Percentiles rank a stretch among this genome's conserved stretches.
phyloP scores from a whole-genome alignment of 1,140 invertebrate genomes.

The Acromyrmex echinatior region DNA sequence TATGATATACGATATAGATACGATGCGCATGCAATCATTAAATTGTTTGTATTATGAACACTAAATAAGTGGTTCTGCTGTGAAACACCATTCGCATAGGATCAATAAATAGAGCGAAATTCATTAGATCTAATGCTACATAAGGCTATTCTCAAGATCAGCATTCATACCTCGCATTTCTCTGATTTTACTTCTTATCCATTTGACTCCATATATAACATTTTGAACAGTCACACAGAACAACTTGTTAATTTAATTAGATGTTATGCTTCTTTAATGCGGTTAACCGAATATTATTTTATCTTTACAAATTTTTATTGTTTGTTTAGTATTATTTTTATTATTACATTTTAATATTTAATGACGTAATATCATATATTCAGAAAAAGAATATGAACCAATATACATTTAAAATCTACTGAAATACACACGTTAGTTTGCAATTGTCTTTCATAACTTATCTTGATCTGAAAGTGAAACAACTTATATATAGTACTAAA shows the following conservation, averaged over 20 bases:
- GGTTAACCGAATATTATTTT: neutral
- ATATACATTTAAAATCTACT: neutral
- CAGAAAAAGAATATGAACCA: neutral
- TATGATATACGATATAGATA: slow-evolving; percentile 1
- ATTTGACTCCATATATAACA: neutral
- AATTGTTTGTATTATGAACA: slow-evolving; percentile 10
- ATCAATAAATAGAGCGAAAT: slow-evolving; percentile 21
- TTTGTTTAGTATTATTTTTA: neutral
- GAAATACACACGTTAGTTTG: neutral
- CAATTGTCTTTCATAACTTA: neutral
- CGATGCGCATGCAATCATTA: neutral
- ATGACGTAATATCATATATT: neutral
- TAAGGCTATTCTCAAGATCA: slow-evolving; percentile 16
- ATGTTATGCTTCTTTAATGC: neutral
- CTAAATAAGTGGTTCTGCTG: neutral
- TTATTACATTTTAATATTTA: too few species aligned
- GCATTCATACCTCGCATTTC: slow-evolving; percentile 23
- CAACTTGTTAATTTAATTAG: neutral
- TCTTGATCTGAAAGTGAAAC: neutral
- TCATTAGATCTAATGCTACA: slow-evolving; percentile 7
- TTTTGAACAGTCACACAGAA: neutral
- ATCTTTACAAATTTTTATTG: neutral
- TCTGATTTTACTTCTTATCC: neutral
- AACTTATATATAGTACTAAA: neutral
- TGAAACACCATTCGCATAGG: neutral